phyloP scores from a whole-genome alignment of 2,113 vertebrate species.

The Brachyistius frenatus region DNA sequence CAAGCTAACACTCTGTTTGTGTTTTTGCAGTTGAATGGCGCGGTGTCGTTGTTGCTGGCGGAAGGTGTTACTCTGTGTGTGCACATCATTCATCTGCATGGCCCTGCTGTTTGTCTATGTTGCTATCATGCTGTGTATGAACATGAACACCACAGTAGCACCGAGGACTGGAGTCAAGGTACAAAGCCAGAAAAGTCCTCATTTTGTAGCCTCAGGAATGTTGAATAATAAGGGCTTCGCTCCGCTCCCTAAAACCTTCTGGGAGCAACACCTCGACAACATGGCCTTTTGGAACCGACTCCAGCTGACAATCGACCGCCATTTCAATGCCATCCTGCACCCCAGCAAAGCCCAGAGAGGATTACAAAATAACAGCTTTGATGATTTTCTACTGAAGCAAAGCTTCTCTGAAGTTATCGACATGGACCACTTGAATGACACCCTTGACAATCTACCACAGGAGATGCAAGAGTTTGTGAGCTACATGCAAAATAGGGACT shows the following conservation, averaged over 20 bases:
- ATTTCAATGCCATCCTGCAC: slow-evolving; percentile 74
- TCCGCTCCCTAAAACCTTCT: slow-evolving; percentile 65
- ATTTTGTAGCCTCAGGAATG: slow-evolving; percentile 60
- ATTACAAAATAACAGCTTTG: not conserved
- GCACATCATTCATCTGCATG: slow-evolving; percentile 60
- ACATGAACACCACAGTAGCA: not conserved
- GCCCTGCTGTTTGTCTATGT: slow-evolving; percentile 52
- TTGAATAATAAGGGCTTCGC: not conserved
- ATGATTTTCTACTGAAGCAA: not conserved
- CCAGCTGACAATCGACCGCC: slow-evolving; percentile 64
- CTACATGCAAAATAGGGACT: slow-evolving; percentile 78
- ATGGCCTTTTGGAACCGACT: slow-evolving; percentile 77
- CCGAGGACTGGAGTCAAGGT: not conserved
- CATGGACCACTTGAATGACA: not conserved
- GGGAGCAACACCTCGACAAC: slow-evolving; percentile 38
- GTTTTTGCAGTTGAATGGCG: slow-evolving; percentile 69
- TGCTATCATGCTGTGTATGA: not conserved
- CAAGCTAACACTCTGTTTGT: not conserved
- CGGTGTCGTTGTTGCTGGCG: slow-evolving; percentile 23
- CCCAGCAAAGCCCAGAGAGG: fast-evolving
- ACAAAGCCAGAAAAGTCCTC: fast-evolving
- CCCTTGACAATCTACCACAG: slow-evolving; percentile 41
- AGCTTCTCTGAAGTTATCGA: slow-evolving; percentile 17
- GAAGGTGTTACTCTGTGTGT: slow-evolving; percentile 61
- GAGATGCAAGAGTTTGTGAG: slow-evolving; percentile 69